Evolutionary conservation across 1,140 invertebrate species (phyloP), one percentile per base, ranked within the genome.

Genomic region (Rhysida immarginata): DNA sequence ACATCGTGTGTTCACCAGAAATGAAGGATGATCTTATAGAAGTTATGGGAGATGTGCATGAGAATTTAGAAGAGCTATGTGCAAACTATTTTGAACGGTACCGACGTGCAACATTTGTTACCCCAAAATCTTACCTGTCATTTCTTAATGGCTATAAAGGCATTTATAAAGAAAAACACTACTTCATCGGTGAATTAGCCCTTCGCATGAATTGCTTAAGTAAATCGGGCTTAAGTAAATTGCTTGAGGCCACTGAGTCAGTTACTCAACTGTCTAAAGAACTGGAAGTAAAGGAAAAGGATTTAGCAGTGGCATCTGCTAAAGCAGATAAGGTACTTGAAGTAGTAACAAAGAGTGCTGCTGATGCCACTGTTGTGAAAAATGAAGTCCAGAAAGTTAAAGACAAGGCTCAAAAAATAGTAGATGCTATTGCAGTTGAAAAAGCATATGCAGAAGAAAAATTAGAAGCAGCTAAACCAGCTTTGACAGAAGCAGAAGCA

Each of bases 71-170:
- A n/a, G n/a, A n/a, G n/a, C n/a, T n/a, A n/a, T n/a, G n/a, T n/a
- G n/a, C n/a, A n/a, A n/a, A n/a, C n/a, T n/a, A n/a, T n/a, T n/a
- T n/a, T n/a, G n/a, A n/a, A n/a, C n/a, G 78, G 61, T 95, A 91
- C 65, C 79, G 93, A 25, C 77, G 93, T 61, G 85, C 91, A 1
- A 92, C 91, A 49, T 91, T 96, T 70, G 94, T 96, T 2, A 97
- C 94, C 20, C 93, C 93, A 5, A 96, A 96, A 72, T 96, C 93
- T 0, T 97, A 96, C 69, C 71, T 97, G n/a, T 95, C 92, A 64
- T 96, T 97, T 69, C 87, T 97, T 54, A 84, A 83, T 49, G 89
- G 89, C 21, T 97, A 96, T 67, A 96, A 96, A 74, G 85, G 82
- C 52, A 88, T 96, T 59, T 96, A 97, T 68, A 74, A 81, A 58